Percentiles rank a stretch among this genome's conserved stretches.
These are phyloP conservation scores for Hydropotes inermis DNA, from an alignment of 2,113 vertebrate species.

Conservation along the genomic window DNA sequence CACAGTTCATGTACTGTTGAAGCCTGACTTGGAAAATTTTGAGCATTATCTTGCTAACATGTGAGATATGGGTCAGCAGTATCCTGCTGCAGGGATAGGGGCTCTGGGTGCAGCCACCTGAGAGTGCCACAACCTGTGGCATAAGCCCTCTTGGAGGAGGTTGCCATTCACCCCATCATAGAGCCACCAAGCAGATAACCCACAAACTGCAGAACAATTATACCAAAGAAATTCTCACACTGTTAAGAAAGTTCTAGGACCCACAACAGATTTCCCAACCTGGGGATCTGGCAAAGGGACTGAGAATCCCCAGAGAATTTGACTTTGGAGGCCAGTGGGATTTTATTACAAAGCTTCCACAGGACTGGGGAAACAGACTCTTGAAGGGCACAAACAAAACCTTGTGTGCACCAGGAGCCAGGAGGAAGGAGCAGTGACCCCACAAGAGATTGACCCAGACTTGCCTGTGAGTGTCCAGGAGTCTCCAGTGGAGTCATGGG, in stretches of 20 bases:
- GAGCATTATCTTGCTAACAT: background rate
- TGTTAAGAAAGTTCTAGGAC: background rate
- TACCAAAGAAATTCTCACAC: background rate
- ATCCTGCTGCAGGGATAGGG: background rate
- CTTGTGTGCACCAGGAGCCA: background rate
- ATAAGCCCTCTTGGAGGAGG: background rate
- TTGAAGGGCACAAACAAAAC: background rate
- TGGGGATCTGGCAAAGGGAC: background rate
- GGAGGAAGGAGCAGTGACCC: background rate
- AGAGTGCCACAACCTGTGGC: background rate
- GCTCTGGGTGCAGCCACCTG: background rate
- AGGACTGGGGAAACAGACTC: background rate
- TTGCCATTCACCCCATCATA: background rate
- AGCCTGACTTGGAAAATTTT: background rate
- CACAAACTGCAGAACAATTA: background rate
- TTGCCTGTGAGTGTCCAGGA: background rate
- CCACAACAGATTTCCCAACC: background rate
- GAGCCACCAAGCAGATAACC: background rate
- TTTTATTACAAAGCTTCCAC: background rate
- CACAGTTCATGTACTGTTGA: background rate
- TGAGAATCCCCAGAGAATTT: background rate
- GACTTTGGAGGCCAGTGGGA: background rate
- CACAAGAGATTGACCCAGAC: background rate
- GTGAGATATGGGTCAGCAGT: background rate
- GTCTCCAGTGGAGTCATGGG: rapidly evolving